Percentiles rank a stretch among this genome's conserved stretches.
These are phyloP conservation scores for Meteorus colon DNA, from an alignment of 2,888 invertebrate species.

Conservation along the genomic window DNA sequence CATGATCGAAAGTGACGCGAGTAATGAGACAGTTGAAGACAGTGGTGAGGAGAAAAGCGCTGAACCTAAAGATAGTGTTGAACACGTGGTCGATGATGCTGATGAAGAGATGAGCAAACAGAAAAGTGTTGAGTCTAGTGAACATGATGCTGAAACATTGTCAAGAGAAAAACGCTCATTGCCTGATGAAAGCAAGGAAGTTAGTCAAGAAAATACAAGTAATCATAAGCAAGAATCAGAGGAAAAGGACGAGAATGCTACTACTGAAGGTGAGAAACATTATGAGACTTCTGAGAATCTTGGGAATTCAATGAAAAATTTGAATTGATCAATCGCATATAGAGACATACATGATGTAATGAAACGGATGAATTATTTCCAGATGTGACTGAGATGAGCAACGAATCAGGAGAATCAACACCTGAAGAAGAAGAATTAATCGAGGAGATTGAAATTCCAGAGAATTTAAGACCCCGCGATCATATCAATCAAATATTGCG, in stretches of 20 bases:
- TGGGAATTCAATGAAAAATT: too few species aligned
- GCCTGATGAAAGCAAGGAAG: conserved; percentile 44
- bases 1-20: conserved; percentile 50
- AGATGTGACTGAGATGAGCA: conserved; percentile 44
- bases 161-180: conserved; percentile 37
- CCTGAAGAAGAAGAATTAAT: conserved; percentile 77
- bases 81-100: conserved; percentile 50
- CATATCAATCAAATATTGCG: conserved; percentile 88
- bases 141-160: conserved; percentile 36
- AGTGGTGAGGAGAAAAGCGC: conserved; percentile 48
- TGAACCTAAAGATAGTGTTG: conserved; percentile 48
- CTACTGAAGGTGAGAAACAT: conserved; percentile 48
- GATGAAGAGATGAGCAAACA: conserved; percentile 52
- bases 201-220: conserved; percentile 52
- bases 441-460: conserved; percentile 84
- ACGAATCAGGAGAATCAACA: conserved; percentile 62
- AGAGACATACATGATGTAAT: too few species aligned
- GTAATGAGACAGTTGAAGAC: conserved; percentile 48
- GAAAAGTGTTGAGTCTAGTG: conserved; percentile 46
- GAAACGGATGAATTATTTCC: not conserved
- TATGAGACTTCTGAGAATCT: not conserved
- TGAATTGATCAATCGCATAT: too few species aligned
- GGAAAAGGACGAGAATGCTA: conserved; percentile 51
- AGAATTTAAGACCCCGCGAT: conserved; percentile 84
- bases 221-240: conserved; percentile 36